Conservation (phyloP, 2,113 vertebrate genomes). For the Xenus cinereus region DNA sequence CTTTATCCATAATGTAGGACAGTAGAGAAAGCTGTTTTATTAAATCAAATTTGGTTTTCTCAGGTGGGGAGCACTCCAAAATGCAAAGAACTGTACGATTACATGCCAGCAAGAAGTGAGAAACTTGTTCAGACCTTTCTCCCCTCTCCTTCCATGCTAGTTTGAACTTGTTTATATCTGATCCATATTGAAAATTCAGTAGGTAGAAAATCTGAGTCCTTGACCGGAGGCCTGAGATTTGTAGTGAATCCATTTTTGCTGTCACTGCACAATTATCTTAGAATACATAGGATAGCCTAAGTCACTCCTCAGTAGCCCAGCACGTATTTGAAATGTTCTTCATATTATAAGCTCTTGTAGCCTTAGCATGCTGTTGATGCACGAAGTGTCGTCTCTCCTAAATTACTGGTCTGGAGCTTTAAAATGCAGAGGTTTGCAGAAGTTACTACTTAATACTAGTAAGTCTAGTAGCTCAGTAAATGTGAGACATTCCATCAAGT, state of each 20-base stretch:
- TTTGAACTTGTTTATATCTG: background rate
- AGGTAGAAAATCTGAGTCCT: background rate
- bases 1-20: background rate
- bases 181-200: background rate
- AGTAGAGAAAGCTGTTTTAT: background rate
- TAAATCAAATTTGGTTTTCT: background rate
- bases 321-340: background rate
- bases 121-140: background rate
- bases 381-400: background rate
- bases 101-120: background rate
- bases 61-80: background rate
- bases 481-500: fast-evolving
- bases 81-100: background rate
- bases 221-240: background rate
- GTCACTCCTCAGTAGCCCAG: background rate
- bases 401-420: background rate
- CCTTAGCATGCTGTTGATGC: background rate
- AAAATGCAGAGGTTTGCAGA: background rate
- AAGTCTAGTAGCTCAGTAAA: background rate
- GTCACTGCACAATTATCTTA: background rate
- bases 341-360: background rate
- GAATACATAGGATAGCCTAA: background rate
- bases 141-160: background rate
- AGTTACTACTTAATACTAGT: background rate
- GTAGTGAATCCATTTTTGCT: background rate